Evolutionary conservation across 2,113 vertebrate genomes (phyloP).

Genomic region (Lophotis ruficrista): DNA sequence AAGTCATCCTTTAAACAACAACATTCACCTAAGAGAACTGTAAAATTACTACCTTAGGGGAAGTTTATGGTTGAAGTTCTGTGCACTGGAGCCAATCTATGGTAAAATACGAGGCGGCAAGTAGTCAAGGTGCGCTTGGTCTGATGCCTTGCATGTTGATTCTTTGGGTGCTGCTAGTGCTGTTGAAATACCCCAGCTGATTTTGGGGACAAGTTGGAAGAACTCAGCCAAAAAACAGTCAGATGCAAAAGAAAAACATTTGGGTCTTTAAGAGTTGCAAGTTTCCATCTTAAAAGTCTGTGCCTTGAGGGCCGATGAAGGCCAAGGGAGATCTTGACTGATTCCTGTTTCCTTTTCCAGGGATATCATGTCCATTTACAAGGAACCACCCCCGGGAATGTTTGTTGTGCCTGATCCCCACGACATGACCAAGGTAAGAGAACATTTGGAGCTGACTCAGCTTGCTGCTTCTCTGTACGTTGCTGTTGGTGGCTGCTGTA

Average conservation of each 20-base stretch:
- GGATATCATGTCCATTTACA: conserved; percentile 99
- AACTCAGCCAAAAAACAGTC: background rate
- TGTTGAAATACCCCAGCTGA: accelerated
- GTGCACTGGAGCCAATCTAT: accelerated
- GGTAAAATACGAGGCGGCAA: accelerated
- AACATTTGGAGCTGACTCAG: background rate
- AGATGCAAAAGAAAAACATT: background rate
- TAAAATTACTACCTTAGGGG: accelerated
- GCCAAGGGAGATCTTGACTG: background rate
- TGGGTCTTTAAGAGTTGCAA: background rate
- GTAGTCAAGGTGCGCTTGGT: background rate
- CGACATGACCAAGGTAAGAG: conserved; percentile 97
- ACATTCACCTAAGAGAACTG: background rate
- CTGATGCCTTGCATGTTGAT: accelerated
- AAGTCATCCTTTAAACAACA: background rate
- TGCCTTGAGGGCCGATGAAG: background rate
- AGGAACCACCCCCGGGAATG: conserved; percentile 98
- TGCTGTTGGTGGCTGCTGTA: background rate
- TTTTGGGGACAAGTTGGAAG: background rate
- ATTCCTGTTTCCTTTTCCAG: conserved; percentile 72
- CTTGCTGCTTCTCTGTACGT: background rate
- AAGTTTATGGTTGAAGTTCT: background rate
- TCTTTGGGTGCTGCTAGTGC: background rate
- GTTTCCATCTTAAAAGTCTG: background rate
- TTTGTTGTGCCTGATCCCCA: conserved; percentile 98